Conservation (phyloP, 2,113 vertebrate species). For the Centropristis striata region DNA sequence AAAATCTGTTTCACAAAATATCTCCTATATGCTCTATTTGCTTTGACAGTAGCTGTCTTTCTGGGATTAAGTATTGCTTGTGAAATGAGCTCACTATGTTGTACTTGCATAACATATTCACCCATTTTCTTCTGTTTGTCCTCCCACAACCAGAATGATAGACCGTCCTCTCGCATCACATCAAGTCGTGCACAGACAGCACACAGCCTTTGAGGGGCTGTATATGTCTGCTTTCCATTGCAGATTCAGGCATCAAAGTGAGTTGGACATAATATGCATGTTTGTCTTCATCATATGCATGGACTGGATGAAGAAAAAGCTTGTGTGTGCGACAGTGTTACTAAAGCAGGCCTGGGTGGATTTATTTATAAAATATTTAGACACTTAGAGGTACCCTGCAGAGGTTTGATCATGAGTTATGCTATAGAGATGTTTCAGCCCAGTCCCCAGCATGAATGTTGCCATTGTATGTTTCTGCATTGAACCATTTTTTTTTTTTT, state of each 20-base stretch:
- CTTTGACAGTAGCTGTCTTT: slow-evolving; percentile 48
- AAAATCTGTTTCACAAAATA: slow-evolving; percentile 44
- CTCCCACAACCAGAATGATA: slow-evolving; percentile 11
- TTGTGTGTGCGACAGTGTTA: background rate
- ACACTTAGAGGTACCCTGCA: background rate
- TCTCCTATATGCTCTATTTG: slow-evolving; percentile 51
- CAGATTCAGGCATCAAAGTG: slow-evolving; percentile 10
- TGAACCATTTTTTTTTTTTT: too few relatives aligned
- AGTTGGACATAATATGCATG: background rate
- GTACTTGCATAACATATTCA: slow-evolving; percentile 34
- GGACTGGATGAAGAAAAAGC: background rate
- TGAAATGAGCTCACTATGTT: slow-evolving; percentile 29
- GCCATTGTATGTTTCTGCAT: too few relatives aligned
- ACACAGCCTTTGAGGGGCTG: slow-evolving; percentile 11
- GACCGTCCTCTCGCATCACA: slow-evolving; percentile 18
- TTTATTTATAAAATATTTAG: background rate
- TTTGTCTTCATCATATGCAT: background rate
- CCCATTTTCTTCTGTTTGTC: slow-evolving; percentile 21
- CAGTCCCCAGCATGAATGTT: too few relatives aligned
- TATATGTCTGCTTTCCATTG: slow-evolving; percentile 20
- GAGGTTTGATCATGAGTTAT: background rate
- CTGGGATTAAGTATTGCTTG: slow-evolving; percentile 46
- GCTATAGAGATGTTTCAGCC: background rate
- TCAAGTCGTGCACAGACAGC: slow-evolving; percentile 19
- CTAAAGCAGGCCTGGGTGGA: background rate